A percentile compares a stretch with the other conserved stretches of the same genome.
Evolutionary conservation across 2,888 invertebrate species (phyloP).

Genomic region (Lasioglossum lativentre): DNA sequence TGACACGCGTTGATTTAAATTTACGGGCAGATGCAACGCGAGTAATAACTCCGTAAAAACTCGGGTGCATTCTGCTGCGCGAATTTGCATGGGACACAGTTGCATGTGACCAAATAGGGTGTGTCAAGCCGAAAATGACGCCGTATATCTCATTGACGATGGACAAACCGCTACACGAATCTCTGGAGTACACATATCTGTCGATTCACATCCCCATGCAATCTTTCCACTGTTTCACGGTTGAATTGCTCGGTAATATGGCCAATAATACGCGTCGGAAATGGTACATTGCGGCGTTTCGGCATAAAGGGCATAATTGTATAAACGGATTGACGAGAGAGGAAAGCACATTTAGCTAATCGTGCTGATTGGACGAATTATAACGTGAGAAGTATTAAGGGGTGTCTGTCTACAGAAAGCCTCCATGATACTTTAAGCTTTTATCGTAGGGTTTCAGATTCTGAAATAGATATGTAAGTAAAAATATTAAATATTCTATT

Average conservation of each 20-base stretch:
- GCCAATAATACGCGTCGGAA: constrained; percentile 47
- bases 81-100: constrained; percentile 16
- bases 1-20: constrained; percentile 27
- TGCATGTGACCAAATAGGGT: constrained; percentile 2
- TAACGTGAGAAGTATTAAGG: background rate
- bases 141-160: constrained; percentile 21
- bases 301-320: constrained; percentile 37
- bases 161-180: constrained; percentile 29
- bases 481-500: background rate
- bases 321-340: constrained; percentile 29
- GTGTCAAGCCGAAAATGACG: constrained; percentile 16
- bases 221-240: constrained; percentile 51
- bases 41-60: background rate
- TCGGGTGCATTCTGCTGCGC: background rate
- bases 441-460: background rate
- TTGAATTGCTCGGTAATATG: constrained; percentile 45
- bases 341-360: constrained; percentile 27
- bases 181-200: constrained; percentile 27
- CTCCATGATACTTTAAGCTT: background rate
- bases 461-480: background rate
- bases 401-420: background rate
- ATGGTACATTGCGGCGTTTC: constrained; percentile 27
- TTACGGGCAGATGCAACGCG: background rate
- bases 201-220: constrained; percentile 10
- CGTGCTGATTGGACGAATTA: constrained; percentile 11